Conservation (phyloP, 2,797 vertebrate genomes). For the Momotus momota region DNA sequence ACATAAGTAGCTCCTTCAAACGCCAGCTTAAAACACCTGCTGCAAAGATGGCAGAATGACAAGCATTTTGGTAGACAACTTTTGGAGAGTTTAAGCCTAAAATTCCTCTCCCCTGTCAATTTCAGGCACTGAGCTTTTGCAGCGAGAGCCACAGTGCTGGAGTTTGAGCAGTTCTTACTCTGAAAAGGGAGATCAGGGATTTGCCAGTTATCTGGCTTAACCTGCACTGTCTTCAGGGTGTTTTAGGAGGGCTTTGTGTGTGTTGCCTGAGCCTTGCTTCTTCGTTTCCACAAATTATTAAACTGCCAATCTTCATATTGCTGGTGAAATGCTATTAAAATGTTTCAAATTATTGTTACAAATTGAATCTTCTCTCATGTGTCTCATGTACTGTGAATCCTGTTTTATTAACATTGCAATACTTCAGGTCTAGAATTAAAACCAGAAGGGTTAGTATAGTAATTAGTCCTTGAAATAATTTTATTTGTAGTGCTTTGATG, state of each 20-base stretch:
- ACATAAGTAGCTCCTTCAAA: neutral
- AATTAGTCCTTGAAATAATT: conserved; percentile 56
- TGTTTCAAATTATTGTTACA: conserved; percentile 41
- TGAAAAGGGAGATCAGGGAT: neutral
- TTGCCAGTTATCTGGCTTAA: neutral
- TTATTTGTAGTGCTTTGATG: conserved; percentile 20
- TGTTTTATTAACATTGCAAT: conserved; percentile 16
- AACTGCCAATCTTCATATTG: conserved; percentile 43
- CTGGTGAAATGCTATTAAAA: conserved; percentile 45
- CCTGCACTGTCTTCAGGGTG: neutral
- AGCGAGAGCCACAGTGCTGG: neutral
- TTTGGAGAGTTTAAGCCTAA: neutral
- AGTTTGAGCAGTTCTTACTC: neutral
- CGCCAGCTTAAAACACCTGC: neutral
- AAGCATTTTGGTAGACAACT: neutral
- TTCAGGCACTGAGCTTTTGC: neutral
- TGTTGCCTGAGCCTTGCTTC: neutral
- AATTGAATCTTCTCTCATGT: conserved; percentile 23
- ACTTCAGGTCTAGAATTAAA: conserved; percentile 51
- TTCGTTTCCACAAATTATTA: conserved; percentile 11
- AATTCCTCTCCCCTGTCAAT: neutral
- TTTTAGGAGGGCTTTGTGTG: neutral
- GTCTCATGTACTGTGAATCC: conserved; percentile 10
- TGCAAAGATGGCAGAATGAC: neutral
- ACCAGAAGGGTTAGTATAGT: conserved; percentile 26